These are phyloP conservation scores for Chondrilla cf. caribensis DNA, from an alignment of 37 sponge, comb jelly and placozoan genomes.

Conservation along the genomic window DNA sequence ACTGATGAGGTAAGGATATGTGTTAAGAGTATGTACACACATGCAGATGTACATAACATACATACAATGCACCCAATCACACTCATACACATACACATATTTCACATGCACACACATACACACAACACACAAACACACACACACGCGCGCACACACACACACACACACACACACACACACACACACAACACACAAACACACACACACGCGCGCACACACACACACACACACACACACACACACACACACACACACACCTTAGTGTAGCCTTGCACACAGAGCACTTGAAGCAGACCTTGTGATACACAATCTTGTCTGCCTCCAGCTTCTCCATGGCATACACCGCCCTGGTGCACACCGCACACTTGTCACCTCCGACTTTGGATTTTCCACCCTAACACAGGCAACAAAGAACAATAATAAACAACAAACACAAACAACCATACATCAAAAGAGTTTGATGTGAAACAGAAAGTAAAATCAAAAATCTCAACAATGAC, in stretches of 20 bases:
- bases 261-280: conserved; percentile 75
- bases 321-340: conserved; percentile 90
- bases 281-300: conserved; percentile 93
- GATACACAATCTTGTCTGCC: conserved; percentile 81
- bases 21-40: not conserved
- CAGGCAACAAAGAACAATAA: too few relatives aligned
- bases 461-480: too few relatives aligned
- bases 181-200: conserved; percentile 13
- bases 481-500: too few relatives aligned
- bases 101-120: not conserved
- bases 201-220: conserved; percentile 31
- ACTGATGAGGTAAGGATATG: conserved; percentile 16
- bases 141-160: conserved; percentile 31
- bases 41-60: not conserved
- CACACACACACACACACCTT: conserved; percentile 41
- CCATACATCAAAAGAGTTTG: too few relatives aligned
- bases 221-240: conserved; percentile 35
- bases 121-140: conserved; percentile 22
- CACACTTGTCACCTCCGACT: conserved; percentile 49
- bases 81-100: conserved; percentile 7
- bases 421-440: too few relatives aligned
- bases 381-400: too few relatives aligned
- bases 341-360: conserved; percentile 62
- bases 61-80: not conserved
- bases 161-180: not conserved